These are phyloP conservation scores for Stegana nigrithorax DNA, from an alignment of 2,888 invertebrate species.

Conservation along the genomic window DNA sequence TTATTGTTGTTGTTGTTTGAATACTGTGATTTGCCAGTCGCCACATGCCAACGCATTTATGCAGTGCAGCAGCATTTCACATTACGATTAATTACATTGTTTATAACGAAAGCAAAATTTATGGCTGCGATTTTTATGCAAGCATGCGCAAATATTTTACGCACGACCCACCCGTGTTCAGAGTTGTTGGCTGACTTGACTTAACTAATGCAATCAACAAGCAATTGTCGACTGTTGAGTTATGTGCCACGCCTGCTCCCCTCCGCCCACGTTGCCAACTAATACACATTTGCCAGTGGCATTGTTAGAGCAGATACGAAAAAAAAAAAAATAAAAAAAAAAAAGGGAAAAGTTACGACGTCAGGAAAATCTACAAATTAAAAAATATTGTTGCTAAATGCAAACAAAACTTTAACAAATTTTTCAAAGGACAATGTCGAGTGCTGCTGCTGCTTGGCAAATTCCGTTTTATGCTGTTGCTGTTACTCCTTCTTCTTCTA, in stretches of 20 bases:
- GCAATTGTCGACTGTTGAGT: too few species aligned
- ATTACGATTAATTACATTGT: conserved; percentile 20
- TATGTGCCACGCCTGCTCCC: too few species aligned
- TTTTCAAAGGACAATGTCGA: neutral
- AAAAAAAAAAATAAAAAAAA: too few species aligned
- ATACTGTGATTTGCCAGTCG: neutral
- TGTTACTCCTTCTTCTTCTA: too few species aligned
- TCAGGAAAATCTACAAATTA: neutral
- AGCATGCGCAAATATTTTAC: too few species aligned
- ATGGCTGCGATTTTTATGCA: neutral
- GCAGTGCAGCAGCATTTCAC: neutral
- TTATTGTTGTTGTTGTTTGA: neutral
- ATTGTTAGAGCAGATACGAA: too few species aligned
- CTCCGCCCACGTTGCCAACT: too few species aligned
- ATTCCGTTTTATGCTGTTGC: conserved; percentile 62
- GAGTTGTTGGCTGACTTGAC: too few species aligned
- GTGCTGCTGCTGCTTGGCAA: conserved; percentile 60
- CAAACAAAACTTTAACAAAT: neutral
- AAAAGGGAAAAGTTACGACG: too few species aligned
- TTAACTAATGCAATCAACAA: too few species aligned
- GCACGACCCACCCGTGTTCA: too few species aligned
- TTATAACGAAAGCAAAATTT: conserved; percentile 8
- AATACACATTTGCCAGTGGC: too few species aligned
- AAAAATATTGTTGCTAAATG: neutral
- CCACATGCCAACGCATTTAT: neutral